Conservation (phyloP, 2,888 invertebrate species). For the Lycia hirtaria region DNA sequence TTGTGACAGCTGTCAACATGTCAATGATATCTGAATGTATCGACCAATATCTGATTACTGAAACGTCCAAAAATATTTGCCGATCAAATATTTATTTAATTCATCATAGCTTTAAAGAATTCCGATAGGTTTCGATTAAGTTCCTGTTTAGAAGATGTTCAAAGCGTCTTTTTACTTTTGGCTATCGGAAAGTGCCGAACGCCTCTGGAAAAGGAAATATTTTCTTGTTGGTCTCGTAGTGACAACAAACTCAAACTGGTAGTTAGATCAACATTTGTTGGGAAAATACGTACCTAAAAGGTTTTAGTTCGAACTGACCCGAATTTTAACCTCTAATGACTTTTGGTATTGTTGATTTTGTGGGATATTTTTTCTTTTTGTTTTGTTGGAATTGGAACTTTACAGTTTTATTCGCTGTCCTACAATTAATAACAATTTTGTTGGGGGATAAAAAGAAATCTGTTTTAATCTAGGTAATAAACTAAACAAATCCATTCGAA, state of each 20-base stretch:
- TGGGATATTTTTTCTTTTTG: background rate
- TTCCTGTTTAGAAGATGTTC: constrained; percentile 42
- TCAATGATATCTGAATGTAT: constrained; percentile 70
- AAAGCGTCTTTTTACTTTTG: constrained; percentile 56
- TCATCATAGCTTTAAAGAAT: constrained; percentile 32
- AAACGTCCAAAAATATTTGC: constrained; percentile 25
- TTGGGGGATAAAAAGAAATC: too few relatives aligned
- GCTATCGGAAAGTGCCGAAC: constrained; percentile 55
- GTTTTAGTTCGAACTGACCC: constrained; percentile 32
- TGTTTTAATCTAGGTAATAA: too few relatives aligned
- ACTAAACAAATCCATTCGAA: too few relatives aligned
- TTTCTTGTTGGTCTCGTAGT: constrained; percentile 46
- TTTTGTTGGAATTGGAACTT: background rate
- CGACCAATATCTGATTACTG: constrained; percentile 48
- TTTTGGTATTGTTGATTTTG: constrained; percentile 21
- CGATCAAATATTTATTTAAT: constrained; percentile 18
- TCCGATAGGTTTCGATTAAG: constrained; percentile 38
- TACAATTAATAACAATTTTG: background rate
- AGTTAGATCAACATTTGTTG: constrained; percentile 47
- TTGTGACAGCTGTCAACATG: constrained; percentile 74
- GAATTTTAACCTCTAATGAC: constrained; percentile 32
- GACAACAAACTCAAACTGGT: constrained; percentile 47
- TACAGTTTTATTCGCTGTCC: background rate
- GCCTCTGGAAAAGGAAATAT: constrained; percentile 50
- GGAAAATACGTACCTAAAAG: constrained; percentile 39